Conservation (phyloP, 2,797 vertebrate genomes). For the Echeneis naucrates region DNA sequence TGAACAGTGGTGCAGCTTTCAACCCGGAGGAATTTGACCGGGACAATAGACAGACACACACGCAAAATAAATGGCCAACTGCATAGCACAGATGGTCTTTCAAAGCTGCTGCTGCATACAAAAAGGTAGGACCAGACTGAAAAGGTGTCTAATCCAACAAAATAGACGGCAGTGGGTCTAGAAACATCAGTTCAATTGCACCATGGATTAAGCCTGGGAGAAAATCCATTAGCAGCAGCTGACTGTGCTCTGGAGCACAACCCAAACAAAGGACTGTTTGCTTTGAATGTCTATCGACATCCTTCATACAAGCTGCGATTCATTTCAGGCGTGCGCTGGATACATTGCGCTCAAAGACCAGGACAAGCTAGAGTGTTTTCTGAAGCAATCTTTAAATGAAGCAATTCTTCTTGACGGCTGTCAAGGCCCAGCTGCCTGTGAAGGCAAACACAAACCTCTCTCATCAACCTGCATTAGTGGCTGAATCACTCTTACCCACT, state of each 20-base stretch:
- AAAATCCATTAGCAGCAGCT: slow-evolving; percentile 84
- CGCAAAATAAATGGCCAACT: slow-evolving; percentile 24
- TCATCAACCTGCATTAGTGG: slow-evolving; percentile 81
- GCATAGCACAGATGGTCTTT: slow-evolving; percentile 43
- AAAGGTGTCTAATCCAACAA: slow-evolving; percentile 74
- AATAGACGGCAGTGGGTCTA: slow-evolving; percentile 78
- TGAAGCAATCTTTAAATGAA: slow-evolving; percentile 86
- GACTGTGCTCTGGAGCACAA: slow-evolving; percentile 81
- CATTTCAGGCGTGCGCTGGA: slow-evolving; percentile 79
- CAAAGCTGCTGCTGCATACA: slow-evolving; percentile 18
- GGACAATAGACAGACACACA: slow-evolving; percentile 8
- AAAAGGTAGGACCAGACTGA: slow-evolving; percentile 59
- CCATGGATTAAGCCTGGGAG: slow-evolving; percentile 84
- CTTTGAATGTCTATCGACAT: slow-evolving; percentile 85
- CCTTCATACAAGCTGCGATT: slow-evolving; percentile 84
- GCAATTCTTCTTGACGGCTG: slow-evolving; percentile 85
- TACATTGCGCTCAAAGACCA: slow-evolving; percentile 81
- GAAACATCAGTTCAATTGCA: slow-evolving; percentile 83
- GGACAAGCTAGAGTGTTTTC: slow-evolving; percentile 85
- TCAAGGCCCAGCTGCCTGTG: slow-evolving; percentile 79
- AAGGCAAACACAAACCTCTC: slow-evolving; percentile 79
- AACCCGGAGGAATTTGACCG: slow-evolving; percentile 29
- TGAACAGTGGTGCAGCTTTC: slow-evolving; percentile 35
- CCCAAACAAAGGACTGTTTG: slow-evolving; percentile 85
- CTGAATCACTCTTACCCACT: slow-evolving; percentile 75